Evolutionary conservation across 2,888 invertebrate species (phyloP), one percentile per base, ranked within the genome.

Genomic region (Myopa tessellatipennis): DNA sequence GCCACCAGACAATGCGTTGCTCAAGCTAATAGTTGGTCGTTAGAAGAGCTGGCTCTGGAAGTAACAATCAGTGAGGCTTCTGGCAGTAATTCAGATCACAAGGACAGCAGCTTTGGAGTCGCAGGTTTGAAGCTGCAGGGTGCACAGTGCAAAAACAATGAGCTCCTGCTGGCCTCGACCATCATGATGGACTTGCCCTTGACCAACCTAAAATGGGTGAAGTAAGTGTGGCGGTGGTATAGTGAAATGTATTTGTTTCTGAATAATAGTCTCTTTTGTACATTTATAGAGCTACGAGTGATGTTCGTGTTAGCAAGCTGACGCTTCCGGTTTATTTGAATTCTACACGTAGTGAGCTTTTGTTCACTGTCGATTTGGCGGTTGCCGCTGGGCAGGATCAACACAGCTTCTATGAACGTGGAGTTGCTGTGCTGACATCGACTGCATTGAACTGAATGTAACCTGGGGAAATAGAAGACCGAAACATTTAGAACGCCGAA

Each of bases 1-100:
- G 99, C 99, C 6, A 99, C 99, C 1, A 92, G 99, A 34, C 99
- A 99, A 88, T 98, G 97, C 89, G 98, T 99, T 68, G 99, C 98
- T 0, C 97, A 97, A 88, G 96, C 96, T 0, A 99, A 99, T 89
- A 96, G 95, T 83, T 96, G 96, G 96, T 98, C 99, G 0, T 91
- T 99, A 67, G 99, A 99, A 90, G 99, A 99, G 90, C 91, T 99
- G 16, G 93, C 95, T 4, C 73, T 89, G 16, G 88, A 92, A 88
- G 92, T 92, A 76, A 92, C 91, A 16, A 92, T 92, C 72, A 92
- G 92, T 0, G 92, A 92, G 84, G 89, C 91, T 0, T 88, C 91
- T 14, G 92, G 91, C 34, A 88, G 90, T 0, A 91, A 92, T 78
- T 87, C 90, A 16, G 92, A 92, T 70, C 91, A 91, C 79, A 92